Conservation (phyloP, 2,797 vertebrate species). For the Rhinophrynus dorsalis region DNA sequence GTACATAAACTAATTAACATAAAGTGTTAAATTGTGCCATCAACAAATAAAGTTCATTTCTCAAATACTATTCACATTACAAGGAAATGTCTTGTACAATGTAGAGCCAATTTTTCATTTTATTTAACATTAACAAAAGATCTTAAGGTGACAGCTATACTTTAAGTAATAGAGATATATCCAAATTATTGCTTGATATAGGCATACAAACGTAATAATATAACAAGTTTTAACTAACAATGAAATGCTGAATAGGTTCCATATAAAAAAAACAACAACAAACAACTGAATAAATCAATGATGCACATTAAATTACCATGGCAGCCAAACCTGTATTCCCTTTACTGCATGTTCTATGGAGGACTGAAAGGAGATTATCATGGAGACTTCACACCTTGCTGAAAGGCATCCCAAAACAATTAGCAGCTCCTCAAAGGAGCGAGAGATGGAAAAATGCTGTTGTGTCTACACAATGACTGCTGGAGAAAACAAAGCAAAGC, state of each 20-base stretch:
- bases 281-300: conserved; percentile 16
- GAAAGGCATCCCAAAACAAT: conserved; percentile 34
- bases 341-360: not conserved
- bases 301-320: conserved; percentile 16
- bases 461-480: conserved; percentile 10
- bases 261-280: not conserved
- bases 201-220: too few species aligned
- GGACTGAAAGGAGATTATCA: conserved; percentile 10
- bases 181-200: too few species aligned
- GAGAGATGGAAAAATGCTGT: conserved; percentile 31
- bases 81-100: too few species aligned
- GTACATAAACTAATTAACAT: too few species aligned
- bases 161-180: too few species aligned
- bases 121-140: too few species aligned
- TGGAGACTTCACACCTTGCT: conserved; percentile 3
- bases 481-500: conserved; percentile 9
- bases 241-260: not conserved
- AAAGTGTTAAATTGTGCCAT: too few species aligned
- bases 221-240: too few species aligned
- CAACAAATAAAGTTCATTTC: too few species aligned
- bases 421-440: conserved; percentile 27
- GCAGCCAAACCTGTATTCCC: conserved; percentile 5
- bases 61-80: too few species aligned
- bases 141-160: too few species aligned
- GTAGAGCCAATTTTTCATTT: too few species aligned